These are phyloP conservation scores for Cheilosia grossa DNA, from an alignment of 2,888 invertebrate species.

Conservation along the genomic window DNA sequence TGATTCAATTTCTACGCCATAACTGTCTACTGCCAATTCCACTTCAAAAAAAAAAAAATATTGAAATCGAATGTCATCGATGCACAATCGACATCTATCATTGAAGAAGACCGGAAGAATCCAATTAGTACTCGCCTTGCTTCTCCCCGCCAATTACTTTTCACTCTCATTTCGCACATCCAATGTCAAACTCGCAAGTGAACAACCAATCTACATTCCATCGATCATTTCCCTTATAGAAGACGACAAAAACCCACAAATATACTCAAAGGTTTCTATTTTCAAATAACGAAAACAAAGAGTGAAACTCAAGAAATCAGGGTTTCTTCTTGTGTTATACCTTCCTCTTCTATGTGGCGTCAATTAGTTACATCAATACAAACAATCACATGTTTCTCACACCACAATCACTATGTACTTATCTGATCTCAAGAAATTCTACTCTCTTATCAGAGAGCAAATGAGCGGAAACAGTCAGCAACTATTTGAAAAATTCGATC, in stretches of 20 bases:
- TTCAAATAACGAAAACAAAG: background rate
- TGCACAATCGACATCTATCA: conserved; percentile 28
- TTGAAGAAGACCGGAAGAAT: conserved; percentile 33
- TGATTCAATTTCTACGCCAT: background rate
- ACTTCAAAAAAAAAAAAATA: background rate
- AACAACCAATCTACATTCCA: conserved; percentile 44
- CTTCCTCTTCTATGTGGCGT: conserved; percentile 8
- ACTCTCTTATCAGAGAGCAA: background rate
- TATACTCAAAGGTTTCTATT: conserved; percentile 19
- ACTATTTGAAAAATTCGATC: conserved; percentile 42
- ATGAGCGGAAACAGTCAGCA: background rate
- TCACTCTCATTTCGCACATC: conserved; percentile 51
- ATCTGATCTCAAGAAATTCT: too few species aligned
- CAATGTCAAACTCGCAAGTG: conserved; percentile 57
- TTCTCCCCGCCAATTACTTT: conserved; percentile 16
- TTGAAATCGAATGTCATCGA: background rate
- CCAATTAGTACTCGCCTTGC: conserved; percentile 18
- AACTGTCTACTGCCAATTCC: background rate
- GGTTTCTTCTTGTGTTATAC: background rate
- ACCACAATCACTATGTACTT: too few species aligned
- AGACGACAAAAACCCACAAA: background rate
- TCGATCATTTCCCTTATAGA: conserved; percentile 24
- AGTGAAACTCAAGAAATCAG: background rate
- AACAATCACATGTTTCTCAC: conserved; percentile 10
- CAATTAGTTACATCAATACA: conserved; percentile 5